Evolutionary conservation across 1,140 invertebrate species (phyloP).

Genomic region (Cotesia typhae): DNA sequence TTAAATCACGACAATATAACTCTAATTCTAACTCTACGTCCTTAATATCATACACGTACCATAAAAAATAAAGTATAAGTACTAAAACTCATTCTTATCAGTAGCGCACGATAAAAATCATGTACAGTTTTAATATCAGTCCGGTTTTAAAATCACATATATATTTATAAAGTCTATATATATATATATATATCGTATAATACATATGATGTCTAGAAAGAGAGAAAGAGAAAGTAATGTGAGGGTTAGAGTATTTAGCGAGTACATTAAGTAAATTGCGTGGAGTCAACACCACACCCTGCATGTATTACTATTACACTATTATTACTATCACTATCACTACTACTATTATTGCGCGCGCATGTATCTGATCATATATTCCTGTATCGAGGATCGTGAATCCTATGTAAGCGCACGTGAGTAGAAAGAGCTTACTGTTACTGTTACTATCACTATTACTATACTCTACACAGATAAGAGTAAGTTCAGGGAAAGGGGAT

Average conservation of each 20-base stretch:
- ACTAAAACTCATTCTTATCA: too few species aligned
- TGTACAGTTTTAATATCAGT: too few species aligned
- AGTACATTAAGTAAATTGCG: constrained; percentile 66
- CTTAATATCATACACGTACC: too few species aligned
- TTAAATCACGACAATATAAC: not conserved
- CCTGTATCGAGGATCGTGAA: not conserved
- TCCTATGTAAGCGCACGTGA: constrained; percentile 23
- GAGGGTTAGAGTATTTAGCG: constrained; percentile 54
- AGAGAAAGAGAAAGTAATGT: constrained; percentile 22
- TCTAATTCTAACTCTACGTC: too few species aligned
- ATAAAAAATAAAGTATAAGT: too few species aligned
- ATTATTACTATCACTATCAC: too few species aligned
- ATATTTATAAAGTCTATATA: too few species aligned
- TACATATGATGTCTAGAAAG: constrained; percentile 15
- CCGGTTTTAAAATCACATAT: too few species aligned
- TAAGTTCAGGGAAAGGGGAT: not conserved
- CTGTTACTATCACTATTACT: too few species aligned
- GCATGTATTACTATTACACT: not conserved
- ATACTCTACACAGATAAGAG: too few species aligned
- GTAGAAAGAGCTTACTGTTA: not conserved
- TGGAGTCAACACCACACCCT: constrained; percentile 48
- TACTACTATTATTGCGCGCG: constrained; percentile 1
- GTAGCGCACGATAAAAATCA: too few species aligned
- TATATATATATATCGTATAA: not conserved
- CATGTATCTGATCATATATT: constrained; percentile 26